phyloP scores from a whole-genome alignment of 2,113 vertebrate genomes.

The Athene cunicularia region DNA sequence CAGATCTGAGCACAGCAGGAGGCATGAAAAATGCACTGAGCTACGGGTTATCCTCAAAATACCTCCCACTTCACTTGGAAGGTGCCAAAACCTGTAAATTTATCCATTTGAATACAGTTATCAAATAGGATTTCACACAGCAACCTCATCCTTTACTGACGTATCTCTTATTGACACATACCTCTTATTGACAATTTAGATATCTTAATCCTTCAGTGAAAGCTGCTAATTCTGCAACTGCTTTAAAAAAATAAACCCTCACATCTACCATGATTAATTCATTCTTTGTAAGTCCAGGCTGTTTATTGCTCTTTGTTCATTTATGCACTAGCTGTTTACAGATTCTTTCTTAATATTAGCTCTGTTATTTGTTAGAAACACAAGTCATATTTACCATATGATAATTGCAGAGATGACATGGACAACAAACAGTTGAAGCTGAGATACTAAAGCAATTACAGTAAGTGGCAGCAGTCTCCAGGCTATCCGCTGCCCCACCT shows the following conservation, averaged over 20 bases:
- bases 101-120: slow-evolving; percentile 42
- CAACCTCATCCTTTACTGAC: neutral
- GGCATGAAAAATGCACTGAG: slow-evolving; percentile 19
- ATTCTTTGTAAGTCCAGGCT: slow-evolving; percentile 12
- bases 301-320: slow-evolving; percentile 50
- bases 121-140: slow-evolving; percentile 7
- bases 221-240: slow-evolving; percentile 20
- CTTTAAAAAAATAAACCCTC: neutral
- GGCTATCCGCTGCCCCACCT: slow-evolving; percentile 13
- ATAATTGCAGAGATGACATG: slow-evolving; percentile 52
- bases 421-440: slow-evolving; percentile 39
- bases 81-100: slow-evolving; percentile 51
- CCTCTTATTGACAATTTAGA: neutral
- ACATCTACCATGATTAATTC: slow-evolving; percentile 47
- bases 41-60: slow-evolving; percentile 42
- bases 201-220: neutral
- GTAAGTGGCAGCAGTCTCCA: slow-evolving; percentile 18
- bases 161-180: neutral
- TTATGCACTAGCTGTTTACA: slow-evolving; percentile 59
- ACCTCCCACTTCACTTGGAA: slow-evolving; percentile 54
- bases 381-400: slow-evolving; percentile 58
- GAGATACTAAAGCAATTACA: neutral
- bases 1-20: slow-evolving; percentile 47
- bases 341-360: slow-evolving; percentile 57
- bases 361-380: slow-evolving; percentile 54